These are phyloP conservation scores for Lepus oiostolus DNA, from an alignment of 2,797 vertebrate genomes.

Conservation along the genomic window DNA sequence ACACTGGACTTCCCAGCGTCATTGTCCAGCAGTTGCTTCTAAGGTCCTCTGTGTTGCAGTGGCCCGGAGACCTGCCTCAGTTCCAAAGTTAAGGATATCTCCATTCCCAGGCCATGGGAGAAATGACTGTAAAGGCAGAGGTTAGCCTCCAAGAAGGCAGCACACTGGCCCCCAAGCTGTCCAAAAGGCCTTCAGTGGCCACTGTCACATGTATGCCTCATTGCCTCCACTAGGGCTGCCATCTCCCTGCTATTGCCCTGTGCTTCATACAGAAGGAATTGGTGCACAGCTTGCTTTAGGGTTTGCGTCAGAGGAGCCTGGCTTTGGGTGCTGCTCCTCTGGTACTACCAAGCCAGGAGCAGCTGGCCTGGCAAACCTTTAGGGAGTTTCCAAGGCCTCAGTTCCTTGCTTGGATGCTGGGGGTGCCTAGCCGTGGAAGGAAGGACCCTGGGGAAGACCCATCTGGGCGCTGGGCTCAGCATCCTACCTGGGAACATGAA, in stretches of 20 bases:
- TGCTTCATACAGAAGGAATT: not conserved
- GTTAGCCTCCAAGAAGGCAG: not conserved
- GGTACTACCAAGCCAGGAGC: not conserved
- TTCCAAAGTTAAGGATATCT: not conserved
- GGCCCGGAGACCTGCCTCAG: not conserved
- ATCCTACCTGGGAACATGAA: not conserved
- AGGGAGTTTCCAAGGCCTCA: not conserved
- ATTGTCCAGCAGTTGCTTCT: not conserved
- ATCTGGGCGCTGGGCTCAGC: not conserved
- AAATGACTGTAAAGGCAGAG: not conserved
- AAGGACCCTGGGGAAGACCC: not conserved
- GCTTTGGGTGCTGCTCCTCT: not conserved
- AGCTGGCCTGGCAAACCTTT: not conserved
- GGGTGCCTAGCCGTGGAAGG: not conserved
- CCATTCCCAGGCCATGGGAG: not conserved
- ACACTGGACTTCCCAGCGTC: not conserved
- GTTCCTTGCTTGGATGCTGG: not conserved
- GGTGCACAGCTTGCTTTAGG: not conserved
- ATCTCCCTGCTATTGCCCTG: no score
- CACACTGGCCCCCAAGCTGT: accelerated
- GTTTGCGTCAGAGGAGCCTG: not conserved
- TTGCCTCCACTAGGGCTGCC: accelerated
- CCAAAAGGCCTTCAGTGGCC: not conserved
- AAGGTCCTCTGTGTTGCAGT: not conserved
- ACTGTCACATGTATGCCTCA: not conserved